Percentiles rank a stretch among this genome's conserved stretches.
Conservation (phyloP, 2,888 invertebrate species). For the Cheilosia vernalis region DNA sequence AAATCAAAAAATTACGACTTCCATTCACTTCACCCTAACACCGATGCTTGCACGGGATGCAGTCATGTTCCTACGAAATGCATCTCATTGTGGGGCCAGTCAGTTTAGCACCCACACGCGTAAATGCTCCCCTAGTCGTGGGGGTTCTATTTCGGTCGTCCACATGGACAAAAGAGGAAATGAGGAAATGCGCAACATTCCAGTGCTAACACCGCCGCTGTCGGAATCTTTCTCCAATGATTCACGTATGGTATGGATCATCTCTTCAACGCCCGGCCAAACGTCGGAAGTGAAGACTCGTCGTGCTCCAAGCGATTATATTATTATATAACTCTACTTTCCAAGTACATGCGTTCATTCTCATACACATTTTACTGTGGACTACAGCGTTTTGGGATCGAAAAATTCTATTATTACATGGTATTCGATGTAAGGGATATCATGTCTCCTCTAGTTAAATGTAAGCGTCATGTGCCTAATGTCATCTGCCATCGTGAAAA, state of each 20-base stretch:
- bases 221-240: conserved; percentile 42
- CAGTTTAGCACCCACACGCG: conserved; percentile 53
- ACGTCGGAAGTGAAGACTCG: conserved; percentile 58
- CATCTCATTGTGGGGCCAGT: conserved; percentile 22
- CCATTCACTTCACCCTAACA: no score
- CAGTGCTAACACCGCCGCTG: conserved; percentile 26
- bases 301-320: not conserved
- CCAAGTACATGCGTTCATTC: conserved; percentile 35
- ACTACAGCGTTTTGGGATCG: conserved; percentile 13
- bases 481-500: conserved; percentile 46
- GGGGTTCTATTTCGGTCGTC: conserved; percentile 64
- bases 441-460: conserved; percentile 18
- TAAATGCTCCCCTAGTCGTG: not conserved
- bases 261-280: conserved; percentile 42
- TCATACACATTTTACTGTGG: conserved; percentile 34
- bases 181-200: conserved; percentile 56
- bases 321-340: not conserved
- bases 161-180: conserved; percentile 67
- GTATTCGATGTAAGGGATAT: conserved; percentile 36
- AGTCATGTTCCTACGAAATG: conserved; percentile 17
- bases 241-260: conserved; percentile 58
- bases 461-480: conserved; percentile 47
- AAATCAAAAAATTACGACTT: no score
- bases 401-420: conserved; percentile 52
- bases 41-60: conserved; percentile 7